Evolutionary conservation across 2,113 vertebrate genomes (phyloP), one percentile per base, ranked within the genome.

Genomic region (Alligator sinensis): DNA sequence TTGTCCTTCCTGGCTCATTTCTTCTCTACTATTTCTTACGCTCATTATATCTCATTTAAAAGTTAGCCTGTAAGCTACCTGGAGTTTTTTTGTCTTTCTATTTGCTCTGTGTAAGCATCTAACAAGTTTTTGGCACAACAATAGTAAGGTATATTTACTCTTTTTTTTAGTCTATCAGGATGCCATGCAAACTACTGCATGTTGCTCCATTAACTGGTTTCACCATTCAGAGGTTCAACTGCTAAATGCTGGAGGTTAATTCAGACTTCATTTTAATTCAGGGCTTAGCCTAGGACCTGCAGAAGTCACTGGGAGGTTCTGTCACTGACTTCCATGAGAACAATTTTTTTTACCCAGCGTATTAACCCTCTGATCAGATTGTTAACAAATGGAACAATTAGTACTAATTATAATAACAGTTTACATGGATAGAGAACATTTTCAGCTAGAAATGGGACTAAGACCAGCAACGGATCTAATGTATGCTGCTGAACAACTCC

Each of bases 121-220:
- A 81, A 74, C 11, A 62, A 55, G 4, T 61, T 76, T 77, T 11
- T 75, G 82, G 82, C 27, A 88, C 2, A 58, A 68, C 38, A 78
- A 88, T 54, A 76, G 90, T 38, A 91, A 94, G 27, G 47, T 47
- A 47, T 47, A 47, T 47, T 47, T 47, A 47, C 7, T 70, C 80
- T 60, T 89, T 70, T 77, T 92, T 76, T 83, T 74, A 85, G 66
- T 34, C 63, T 62, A 24, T 24, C 11, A 77, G 54, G 19, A 74
- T 30, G 28, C 4, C 38, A 88, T 80, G 27, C 34, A 95, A 47
- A 64, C 60, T 74, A 90, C 34, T 34, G 54, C 75, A 93, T 75
- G 63, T 2, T 16, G 93, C 81, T 88, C 72, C 30, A 86, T 24
- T 89, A 86, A 85, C 76, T 87, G 55, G 86, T 86, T 87, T 84